A percentile compares a stretch with the other conserved stretches of the same genome.
These are phyloP conservation scores for Tenualosa ilisha DNA, from an alignment of 2,797 vertebrate genomes.

Conservation along the genomic window DNA sequence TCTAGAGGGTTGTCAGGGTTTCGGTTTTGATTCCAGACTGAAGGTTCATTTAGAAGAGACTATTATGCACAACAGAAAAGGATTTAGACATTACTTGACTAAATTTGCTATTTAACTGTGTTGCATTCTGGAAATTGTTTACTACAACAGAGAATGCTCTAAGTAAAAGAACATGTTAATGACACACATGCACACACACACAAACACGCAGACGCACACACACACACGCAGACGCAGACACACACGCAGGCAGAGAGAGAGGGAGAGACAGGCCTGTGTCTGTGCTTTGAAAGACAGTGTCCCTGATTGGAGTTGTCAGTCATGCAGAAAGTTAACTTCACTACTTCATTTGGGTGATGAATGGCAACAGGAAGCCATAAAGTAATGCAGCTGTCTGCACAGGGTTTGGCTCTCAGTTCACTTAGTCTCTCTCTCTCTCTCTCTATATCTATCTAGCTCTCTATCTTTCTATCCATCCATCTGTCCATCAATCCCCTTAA, in stretches of 20 bases:
- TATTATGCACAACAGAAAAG: neutral
- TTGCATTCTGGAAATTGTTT: neutral
- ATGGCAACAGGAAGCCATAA: conserved; percentile 45
- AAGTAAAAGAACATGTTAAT: neutral
- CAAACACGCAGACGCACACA: neutral
- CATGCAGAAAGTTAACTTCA: conserved; percentile 49
- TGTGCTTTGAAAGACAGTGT: conserved; percentile 33
- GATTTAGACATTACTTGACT: too few relatives aligned
- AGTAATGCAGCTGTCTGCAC: conserved; percentile 44
- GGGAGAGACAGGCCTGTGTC: conserved; percentile 33
- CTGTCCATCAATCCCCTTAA: neutral
- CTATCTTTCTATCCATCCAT: neutral
- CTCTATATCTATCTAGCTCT: neutral
- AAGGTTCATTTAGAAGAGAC: too few relatives aligned
- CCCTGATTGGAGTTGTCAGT: conserved; percentile 46
- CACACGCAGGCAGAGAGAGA: neutral
- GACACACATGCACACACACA: neutral
- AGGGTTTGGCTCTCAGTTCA: neutral
- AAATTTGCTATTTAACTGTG: neutral
- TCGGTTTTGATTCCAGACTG: too few relatives aligned
- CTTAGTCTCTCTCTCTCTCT: neutral
- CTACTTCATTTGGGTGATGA: conserved; percentile 58
- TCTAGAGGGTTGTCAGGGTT: too few relatives aligned
- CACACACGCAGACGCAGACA: neutral
- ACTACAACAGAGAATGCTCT: neutral